phyloP scores from a whole-genome alignment of 2,797 vertebrate species.

The Schizopygopsis malacanthus region DNA sequence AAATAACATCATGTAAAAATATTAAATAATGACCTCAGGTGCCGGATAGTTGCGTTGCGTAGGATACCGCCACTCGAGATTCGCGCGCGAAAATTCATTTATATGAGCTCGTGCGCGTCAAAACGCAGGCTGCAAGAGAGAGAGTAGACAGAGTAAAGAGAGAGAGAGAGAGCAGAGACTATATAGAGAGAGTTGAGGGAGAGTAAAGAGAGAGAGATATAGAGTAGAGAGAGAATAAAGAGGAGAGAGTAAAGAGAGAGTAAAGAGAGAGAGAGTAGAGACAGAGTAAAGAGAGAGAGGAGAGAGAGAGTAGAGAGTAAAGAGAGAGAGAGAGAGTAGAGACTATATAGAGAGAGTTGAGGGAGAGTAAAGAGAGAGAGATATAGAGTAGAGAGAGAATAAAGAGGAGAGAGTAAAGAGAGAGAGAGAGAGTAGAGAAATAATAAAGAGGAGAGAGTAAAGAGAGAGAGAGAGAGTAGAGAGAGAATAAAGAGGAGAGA shows the following conservation, averaged over 20 bases:
- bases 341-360: no score
- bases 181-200: no score
- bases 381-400: no score
- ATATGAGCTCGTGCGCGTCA: neutral
- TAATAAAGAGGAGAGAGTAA: no score
- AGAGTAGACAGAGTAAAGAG: neutral
- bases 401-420: no score
- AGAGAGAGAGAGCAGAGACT: neutral
- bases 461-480: no score
- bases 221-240: neutral
- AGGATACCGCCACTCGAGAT: conserved; percentile 45
- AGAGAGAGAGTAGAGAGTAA: neutral
- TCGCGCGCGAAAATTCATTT: conserved; percentile 33
- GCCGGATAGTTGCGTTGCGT: conserved; percentile 44
- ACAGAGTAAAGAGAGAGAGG: neutral
- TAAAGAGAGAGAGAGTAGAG: neutral
- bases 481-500: no score
- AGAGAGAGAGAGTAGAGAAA: no score
- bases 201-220: neutral
- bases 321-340: no score
- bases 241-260: neutral
- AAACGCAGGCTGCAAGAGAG: no score
- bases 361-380: no score
- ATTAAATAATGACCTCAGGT: neutral
- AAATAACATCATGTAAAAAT: neutral